Base-by-base conservation (phyloP, 2,797 vertebrate genomes). In the Onychomys arenicola region DNA sequence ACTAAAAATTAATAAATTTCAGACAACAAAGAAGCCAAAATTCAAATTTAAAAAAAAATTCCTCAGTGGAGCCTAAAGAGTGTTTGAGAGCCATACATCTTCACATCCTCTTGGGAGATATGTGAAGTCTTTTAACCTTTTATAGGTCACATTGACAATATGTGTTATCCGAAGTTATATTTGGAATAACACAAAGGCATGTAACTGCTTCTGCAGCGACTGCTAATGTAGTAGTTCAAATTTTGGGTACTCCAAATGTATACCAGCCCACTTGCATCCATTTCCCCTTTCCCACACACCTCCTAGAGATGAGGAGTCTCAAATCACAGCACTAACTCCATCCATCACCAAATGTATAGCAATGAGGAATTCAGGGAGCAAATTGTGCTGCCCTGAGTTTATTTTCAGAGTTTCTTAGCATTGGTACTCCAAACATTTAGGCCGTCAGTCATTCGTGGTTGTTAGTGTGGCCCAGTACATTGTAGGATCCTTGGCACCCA, bases 111-210 rank as follows among this genome's bases (percentile, higher is more conserved):
- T 52, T 78, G n/a, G 73, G 73, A 95, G 71, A 94, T 92, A 95
- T 32, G 5, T 49, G 17, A 95, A 90, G 65, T 90, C 19, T 80
- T 52, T 55, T 78, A 81, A 49, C 3, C 17, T 43, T 90, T 69
- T 90, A 5, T 65, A 71, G 16, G 65, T 90, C 40, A 57, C 69
- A 37, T 37, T 67, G 27, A 71, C 23, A 87, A 78, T 27, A 29
- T 94, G 87, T 55, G 37, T 91, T 95, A 86, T 61, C 73, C 89
- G 37, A 89, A 94, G 21, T 86, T 78, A 63, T 91, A 96, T 86
- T 92, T 89, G 23, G 19, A 96, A 65, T 93, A 46, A 69, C 34
- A 17, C 6, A 80, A 19, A 78, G 76, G 73, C 77, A 27, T 17
- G 40, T 84, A 78, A 37, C 65, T 86, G 71, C 43, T 73, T 91